Base-by-base conservation (phyloP, 2,797 vertebrate genomes). In the Sebastes taczanowskii region DNA sequence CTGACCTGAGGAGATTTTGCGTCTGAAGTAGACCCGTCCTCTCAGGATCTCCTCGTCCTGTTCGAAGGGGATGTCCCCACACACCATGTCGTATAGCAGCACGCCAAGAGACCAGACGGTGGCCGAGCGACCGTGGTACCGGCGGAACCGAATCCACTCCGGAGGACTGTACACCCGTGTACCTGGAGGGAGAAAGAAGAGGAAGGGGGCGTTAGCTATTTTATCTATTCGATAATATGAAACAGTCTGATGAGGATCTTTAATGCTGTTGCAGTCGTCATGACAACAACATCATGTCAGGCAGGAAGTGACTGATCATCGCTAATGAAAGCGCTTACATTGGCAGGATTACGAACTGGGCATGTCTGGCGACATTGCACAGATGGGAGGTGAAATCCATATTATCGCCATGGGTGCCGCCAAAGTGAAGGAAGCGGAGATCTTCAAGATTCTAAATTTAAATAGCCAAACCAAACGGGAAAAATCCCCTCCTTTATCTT, bases 131-230 rank as follows among this genome's bases (percentile, higher is more conserved):
- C 98, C 98, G 6, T 98, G 97, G 92, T 99, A 98, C 81, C 97
- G 95, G 83, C 97, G 97, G 86, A 96, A 97, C 69, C 96, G 96
- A 80, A 99, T 97, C 98, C 97, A 98, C 91, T 99, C 97, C 0
- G 97, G 97, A 23, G 98, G 98, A 70, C 97, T 98, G 89, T 99
- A 98, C 4, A 98, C 98, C 78, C 97, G 94, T 0, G 97, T 99
- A 66, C 97, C 97, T 98, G 72, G 14, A 42, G 34, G 49, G 29
- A 16, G 55, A 25, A 32, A 49, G 25, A 14, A n/a, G 29, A 27
- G 56, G 25, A 14, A 18, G 14, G 3, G 2, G 13, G 11, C 6
- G 1, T 35, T 2, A 59, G 18, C 4, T 4, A 2, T 27, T 27
- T 68, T 14, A 46, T 25, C 32, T 22, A 18, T 13, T 30, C 1